Conservation (phyloP, 1,140 invertebrate species). For the Ceratina calcarata region DNA sequence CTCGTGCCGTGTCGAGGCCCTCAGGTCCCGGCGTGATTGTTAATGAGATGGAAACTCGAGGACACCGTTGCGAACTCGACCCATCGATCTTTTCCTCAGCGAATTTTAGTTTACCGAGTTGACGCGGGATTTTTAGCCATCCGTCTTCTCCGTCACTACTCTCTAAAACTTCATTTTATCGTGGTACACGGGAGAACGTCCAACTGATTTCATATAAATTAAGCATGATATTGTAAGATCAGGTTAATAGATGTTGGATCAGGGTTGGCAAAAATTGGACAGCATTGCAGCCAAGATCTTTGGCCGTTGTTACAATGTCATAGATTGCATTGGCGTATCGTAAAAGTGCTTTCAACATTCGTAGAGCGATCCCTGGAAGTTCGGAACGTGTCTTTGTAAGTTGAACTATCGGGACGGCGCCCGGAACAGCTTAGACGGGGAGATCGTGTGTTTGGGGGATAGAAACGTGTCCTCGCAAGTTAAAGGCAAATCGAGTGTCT, state of each 20-base stretch:
- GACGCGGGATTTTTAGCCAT: no score
- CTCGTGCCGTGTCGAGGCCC: not conserved
- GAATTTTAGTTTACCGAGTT: no score
- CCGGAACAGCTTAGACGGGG: not conserved
- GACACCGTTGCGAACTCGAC: no score
- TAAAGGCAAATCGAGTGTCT: not conserved
- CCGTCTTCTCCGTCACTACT: no score
- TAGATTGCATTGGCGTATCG: not conserved
- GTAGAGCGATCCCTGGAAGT: not conserved
- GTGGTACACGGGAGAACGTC: no score
- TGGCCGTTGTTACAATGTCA: not conserved
- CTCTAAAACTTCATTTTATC: no score
- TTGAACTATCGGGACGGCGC: not conserved
- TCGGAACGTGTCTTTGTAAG: not conserved
- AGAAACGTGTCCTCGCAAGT: constrained; percentile 21
- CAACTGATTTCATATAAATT: no score
- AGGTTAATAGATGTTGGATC: no score
- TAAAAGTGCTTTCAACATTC: not conserved
- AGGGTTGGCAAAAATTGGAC: no score
- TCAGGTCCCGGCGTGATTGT: not conserved
- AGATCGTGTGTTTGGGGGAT: not conserved
- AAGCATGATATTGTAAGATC: no score
- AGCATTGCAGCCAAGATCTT: no score
- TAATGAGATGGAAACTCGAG: not conserved
- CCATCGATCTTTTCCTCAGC: no score